Evolutionary conservation across 2,888 invertebrate genomes (phyloP).

Genomic region (Hypomecis atomaria): DNA sequence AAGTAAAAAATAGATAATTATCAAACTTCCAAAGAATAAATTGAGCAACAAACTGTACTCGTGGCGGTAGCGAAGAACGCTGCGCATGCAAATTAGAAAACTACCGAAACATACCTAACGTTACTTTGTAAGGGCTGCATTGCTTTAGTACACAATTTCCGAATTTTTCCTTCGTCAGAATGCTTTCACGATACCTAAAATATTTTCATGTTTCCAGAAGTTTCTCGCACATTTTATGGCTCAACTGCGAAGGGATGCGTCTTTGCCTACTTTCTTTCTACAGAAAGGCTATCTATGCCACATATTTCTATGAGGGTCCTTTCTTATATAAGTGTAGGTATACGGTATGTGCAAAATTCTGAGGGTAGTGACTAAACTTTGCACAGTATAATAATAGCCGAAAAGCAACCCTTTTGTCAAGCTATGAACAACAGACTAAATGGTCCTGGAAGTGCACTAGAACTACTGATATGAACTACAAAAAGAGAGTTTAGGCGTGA

Average conservation of each 20-base stretch:
- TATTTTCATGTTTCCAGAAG: not conserved
- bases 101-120: not conserved
- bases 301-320: not conserved
- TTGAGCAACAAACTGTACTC: no score
- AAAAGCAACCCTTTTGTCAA: no score
- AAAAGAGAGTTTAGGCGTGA: no score
- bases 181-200: not conserved
- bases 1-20: no score
- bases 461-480: no score
- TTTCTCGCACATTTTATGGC: slow-evolving; percentile 1
- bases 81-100: not conserved
- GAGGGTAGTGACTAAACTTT: no score
- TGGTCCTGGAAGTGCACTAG: no score
- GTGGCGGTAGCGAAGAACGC: not conserved
- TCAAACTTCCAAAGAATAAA: no score
- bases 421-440: no score
- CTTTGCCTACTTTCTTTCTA: not conserved
- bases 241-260: slow-evolving; percentile 1
- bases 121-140: not conserved
- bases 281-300: not conserved
- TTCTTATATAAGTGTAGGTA: not conserved
- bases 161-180: not conserved
- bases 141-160: not conserved
- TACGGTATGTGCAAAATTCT: no score
- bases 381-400: no score